Percentiles rank a stretch among this genome's conserved stretches.
These are phyloP conservation scores for Anolis apletophallus DNA, from an alignment of 2,797 vertebrate species.

Conservation along the genomic window DNA sequence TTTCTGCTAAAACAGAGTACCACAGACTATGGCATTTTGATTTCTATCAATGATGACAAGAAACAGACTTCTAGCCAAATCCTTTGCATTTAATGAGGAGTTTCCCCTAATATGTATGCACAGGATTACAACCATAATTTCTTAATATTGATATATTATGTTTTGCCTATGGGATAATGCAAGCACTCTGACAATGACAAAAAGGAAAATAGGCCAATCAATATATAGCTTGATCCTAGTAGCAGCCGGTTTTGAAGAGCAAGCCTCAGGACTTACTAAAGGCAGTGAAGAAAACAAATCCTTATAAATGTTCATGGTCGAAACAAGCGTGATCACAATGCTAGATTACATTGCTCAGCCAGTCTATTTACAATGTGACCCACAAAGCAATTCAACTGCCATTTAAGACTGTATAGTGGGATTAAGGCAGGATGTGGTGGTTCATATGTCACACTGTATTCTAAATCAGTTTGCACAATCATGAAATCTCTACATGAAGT, in stretches of 20 bases:
- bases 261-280: neutral
- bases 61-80: neutral
- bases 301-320: neutral
- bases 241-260: slow-evolving; percentile 46
- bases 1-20: neutral
- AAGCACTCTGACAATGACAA: neutral
- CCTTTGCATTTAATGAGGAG: neutral
- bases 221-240: slow-evolving; percentile 47
- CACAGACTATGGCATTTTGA: neutral
- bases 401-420: neutral
- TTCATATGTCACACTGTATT: neutral
- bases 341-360: neutral
- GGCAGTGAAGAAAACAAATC: neutral
- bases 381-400: slow-evolving; percentile 16
- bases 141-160: slow-evolving; percentile 19
- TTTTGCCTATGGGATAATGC: slow-evolving; percentile 42
- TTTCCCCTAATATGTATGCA: neutral
- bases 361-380: neutral
- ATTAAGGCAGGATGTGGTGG: neutral
- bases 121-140: slow-evolving; percentile 40
- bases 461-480: neutral
- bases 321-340: neutral
- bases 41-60: slow-evolving; percentile 28
- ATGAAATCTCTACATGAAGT: neutral
- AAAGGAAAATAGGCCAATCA: slow-evolving; percentile 38